Conservation (phyloP, 2,888 invertebrate genomes). For the Lamproptera curius region DNA sequence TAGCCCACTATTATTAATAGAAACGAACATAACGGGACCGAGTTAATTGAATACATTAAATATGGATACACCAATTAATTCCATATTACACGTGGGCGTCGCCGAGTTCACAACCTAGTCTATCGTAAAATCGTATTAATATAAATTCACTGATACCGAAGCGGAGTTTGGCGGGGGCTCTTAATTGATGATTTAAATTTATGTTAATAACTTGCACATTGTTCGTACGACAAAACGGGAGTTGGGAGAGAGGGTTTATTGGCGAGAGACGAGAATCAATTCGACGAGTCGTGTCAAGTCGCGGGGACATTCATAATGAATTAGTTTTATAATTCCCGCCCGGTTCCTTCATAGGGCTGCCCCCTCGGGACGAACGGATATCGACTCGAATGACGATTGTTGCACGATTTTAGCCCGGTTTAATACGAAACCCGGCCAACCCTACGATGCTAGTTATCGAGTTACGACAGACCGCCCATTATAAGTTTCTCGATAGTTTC, state of each 20-base stretch:
- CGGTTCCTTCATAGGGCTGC: conserved; percentile 45
- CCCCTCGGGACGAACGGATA: conserved; percentile 68
- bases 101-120: too few species aligned
- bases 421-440: conserved; percentile 37
- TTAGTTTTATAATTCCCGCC: conserved; percentile 70
- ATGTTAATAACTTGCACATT: conserved; percentile 50
- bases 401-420: conserved; percentile 48
- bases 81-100: too few species aligned
- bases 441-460: conserved; percentile 32
- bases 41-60: too few species aligned
- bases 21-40: too few species aligned
- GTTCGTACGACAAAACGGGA: too few species aligned
- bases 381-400: conserved; percentile 76
- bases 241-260: conserved; percentile 29
- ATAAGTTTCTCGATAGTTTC: conserved; percentile 28
- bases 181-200: conserved; percentile 42
- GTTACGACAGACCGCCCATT: conserved; percentile 30
- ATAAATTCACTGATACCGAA: too few species aligned
- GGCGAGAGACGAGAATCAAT: conserved; percentile 62
- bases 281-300: conserved; percentile 70
- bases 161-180: too few species aligned
- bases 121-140: too few species aligned
- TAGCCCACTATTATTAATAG: too few species aligned
- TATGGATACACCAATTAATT: too few species aligned
- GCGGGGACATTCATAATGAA: conserved; percentile 68